Evolutionary conservation across 2,888 invertebrate genomes (phyloP), one percentile per base, ranked within the genome.

Genomic region (Galeruca laticollis): DNA sequence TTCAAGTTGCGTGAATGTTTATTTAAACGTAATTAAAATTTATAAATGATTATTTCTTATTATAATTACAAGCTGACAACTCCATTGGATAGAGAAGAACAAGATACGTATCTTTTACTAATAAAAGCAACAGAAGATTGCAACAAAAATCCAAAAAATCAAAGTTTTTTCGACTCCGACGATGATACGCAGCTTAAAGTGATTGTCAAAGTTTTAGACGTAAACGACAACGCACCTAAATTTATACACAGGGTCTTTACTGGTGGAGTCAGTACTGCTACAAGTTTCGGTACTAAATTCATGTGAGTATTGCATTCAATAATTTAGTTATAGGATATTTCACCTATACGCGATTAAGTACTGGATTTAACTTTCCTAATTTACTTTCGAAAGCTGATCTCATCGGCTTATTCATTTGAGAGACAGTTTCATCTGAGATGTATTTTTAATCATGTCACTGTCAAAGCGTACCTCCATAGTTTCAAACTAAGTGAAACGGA

Each of bases 241-340:
- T 98, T 98, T 82, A 86, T 89, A 2, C 92, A 91, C 71, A 89
- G 90, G 75, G 90, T 96, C 71, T 96, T 98, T 82, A 97, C 97
- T 0, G 97, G 97, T 0, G 98, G 98, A 1, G 94, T 98, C 1
- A 96, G 97, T 13, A 97, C 97, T 0, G 95, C 94, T 74, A 95
- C 96, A 0, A 94, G 95, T 83, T 97, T 97, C 83, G 97, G 96
- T 0, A 71, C 72, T 15, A 73, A 73, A 59, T 73, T 73, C 33
- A 73, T 73, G 73, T 66, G 63, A 35, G 73, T 71, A n/a, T 47
- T n/a, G n/a, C n/a, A n/a, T n/a, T n/a, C n/a, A n/a, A n/a, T n/a
- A n/a, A n/a, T n/a, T n/a, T n/a, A n/a, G n/a, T n/a, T n/a, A n/a
- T n/a, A n/a, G n/a, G n/a, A n/a, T n/a, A n/a, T n/a, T n/a, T n/a